Conservation (phyloP, 2,888 invertebrate genomes). For the Dryocosmus kuriphilus region DNA sequence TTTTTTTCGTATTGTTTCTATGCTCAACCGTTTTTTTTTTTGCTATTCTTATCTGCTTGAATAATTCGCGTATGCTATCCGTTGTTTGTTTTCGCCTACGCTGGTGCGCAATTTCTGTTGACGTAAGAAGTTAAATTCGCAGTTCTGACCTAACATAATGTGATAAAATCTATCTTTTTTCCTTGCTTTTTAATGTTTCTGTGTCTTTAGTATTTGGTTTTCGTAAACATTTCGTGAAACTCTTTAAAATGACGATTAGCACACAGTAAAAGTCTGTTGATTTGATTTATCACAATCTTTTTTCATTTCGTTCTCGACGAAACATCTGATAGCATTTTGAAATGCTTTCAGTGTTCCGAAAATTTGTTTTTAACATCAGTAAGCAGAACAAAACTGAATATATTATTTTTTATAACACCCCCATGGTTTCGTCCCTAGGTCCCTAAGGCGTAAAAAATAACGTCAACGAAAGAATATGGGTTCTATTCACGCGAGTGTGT, state of each 20-base stretch:
- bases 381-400: background rate
- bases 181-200: slow-evolving; percentile 18
- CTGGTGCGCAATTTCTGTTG: slow-evolving; percentile 47
- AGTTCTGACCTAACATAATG: slow-evolving; percentile 64
- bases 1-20: too few species aligned
- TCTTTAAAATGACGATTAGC: background rate
- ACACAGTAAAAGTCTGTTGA: background rate
- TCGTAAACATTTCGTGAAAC: background rate
- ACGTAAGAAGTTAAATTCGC: slow-evolving; percentile 66
- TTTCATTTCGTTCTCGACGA: background rate
- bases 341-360: background rate
- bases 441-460: too few species aligned
- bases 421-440: too few species aligned
- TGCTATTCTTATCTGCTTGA: slow-evolving; percentile 31
- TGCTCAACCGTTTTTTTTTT: background rate
- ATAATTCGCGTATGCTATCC: background rate
- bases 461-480: too few species aligned
- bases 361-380: background rate
- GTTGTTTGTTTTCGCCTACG: slow-evolving; percentile 39
- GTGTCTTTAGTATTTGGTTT: background rate
- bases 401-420: too few species aligned
- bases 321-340: background rate
- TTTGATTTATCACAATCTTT: background rate
- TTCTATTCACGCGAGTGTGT: too few species aligned
- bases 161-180: slow-evolving; percentile 44